Conservation (phyloP, 2,888 invertebrate species). For the Corbicula japonica region DNA sequence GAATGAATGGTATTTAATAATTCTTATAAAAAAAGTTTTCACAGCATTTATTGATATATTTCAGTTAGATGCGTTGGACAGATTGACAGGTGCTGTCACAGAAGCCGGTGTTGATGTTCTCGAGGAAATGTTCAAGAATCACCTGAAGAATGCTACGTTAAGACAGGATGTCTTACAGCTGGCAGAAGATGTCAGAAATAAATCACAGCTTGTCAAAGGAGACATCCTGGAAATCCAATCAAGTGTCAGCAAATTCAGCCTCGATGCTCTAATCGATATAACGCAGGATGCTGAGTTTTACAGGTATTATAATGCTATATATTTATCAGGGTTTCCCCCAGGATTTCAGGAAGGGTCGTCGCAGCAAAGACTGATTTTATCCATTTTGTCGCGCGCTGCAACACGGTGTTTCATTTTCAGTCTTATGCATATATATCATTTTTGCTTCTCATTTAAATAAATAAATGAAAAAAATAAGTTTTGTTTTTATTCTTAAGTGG, state of each 20-base stretch:
- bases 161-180: slow-evolving; percentile 48
- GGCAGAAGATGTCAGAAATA: slow-evolving; percentile 63
- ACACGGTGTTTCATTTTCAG: no score
- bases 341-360: no score
- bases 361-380: no score
- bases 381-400: no score
- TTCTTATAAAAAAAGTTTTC: no score
- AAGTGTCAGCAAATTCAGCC: slow-evolving; percentile 57
- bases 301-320: no score
- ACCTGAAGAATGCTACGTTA: slow-evolving; percentile 65
- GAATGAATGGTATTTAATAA: no score
- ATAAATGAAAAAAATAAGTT: no score
- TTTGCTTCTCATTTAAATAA: no score
- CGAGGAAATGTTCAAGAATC: slow-evolving; percentile 59
- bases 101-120: slow-evolving; percentile 62
- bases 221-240: slow-evolving; percentile 63
- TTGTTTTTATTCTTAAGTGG: no score
- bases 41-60: slow-evolving; percentile 25
- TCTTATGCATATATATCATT: no score
- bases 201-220: slow-evolving; percentile 56
- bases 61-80: slow-evolving; percentile 65
- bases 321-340: no score
- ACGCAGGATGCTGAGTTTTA: slow-evolving; percentile 69
- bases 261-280: slow-evolving; percentile 58
- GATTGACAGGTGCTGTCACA: slow-evolving; percentile 59